Evolutionary conservation across 2,888 invertebrate species (phyloP).

Genomic region (Lordiphosa andalusiaca): DNA sequence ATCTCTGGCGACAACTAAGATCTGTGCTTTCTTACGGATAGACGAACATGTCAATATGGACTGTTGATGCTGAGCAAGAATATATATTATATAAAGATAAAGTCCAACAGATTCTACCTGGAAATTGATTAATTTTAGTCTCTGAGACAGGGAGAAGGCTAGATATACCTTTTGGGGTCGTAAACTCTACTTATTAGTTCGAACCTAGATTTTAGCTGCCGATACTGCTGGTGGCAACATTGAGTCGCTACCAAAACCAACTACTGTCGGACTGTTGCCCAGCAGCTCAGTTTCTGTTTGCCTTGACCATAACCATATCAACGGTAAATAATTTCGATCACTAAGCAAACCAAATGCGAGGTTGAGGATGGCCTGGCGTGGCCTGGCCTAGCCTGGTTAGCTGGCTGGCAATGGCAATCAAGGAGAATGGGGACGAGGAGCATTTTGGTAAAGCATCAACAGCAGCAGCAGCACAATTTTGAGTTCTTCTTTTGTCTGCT

Average conservation of each 20-base stretch:
- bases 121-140: too few species aligned
- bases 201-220: too few species aligned
- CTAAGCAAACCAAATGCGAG: conserved; percentile 51
- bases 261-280: not conserved
- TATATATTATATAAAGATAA: too few species aligned
- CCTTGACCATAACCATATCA: conserved; percentile 65
- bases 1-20: too few species aligned
- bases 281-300: conserved; percentile 14
- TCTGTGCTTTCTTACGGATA: too few species aligned
- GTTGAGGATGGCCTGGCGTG: conserved; percentile 12
- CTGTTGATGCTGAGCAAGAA: too few species aligned
- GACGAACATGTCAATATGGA: too few species aligned
- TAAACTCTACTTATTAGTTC: too few species aligned
- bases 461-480: conserved; percentile 34
- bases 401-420: conserved; percentile 50
- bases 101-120: too few species aligned
- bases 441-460: conserved; percentile 36
- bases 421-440: conserved; percentile 60
- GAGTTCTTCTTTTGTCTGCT: conserved; percentile 54
- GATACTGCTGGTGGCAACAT: not conserved
- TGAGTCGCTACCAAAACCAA: not conserved
- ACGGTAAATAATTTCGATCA: conserved; percentile 73
- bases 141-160: too few species aligned
- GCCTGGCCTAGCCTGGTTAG: conserved; percentile 21
- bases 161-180: too few species aligned